Percentiles rank a stretch among this genome's conserved stretches.
Conservation (phyloP, 64 coral and sea anemone species). For the Platygyra sinensis region DNA sequence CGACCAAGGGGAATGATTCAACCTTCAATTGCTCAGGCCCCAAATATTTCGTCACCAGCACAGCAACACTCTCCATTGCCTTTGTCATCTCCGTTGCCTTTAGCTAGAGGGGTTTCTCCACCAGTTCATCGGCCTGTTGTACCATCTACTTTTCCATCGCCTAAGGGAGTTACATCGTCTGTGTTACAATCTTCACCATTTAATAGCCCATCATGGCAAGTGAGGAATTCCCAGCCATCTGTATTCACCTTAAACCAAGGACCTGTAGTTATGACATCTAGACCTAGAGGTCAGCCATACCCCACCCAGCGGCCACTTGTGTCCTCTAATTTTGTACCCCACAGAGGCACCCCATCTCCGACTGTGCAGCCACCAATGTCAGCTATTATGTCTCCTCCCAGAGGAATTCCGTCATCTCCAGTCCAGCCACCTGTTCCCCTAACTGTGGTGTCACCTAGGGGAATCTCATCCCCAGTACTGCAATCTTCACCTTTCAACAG, state of each 20-base stretch:
- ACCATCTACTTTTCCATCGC: not conserved
- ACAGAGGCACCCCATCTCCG: not conserved
- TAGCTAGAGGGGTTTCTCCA: not conserved
- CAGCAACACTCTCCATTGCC: not conserved
- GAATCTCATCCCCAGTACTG: not conserved
- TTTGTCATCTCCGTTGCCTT: not conserved
- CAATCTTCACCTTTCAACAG: not conserved
- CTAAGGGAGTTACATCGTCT: not conserved
- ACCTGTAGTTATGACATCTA: not conserved
- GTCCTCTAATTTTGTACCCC: not conserved
- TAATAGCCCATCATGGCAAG: not conserved
- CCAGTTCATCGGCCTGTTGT: not conserved
- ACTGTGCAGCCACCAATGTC: not conserved
- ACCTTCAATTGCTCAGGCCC: not conserved
- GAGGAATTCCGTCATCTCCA: not conserved
- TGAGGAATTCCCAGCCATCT: not conserved
- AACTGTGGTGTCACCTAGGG: not conserved
- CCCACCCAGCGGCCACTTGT: not conserved
- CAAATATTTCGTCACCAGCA: not conserved
- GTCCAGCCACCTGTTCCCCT: not conserved
- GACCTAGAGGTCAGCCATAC: not conserved
- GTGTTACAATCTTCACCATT: not conserved
- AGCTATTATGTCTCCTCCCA: not conserved
- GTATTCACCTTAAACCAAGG: not conserved
- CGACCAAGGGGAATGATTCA: not conserved